phyloP scores from a whole-genome alignment of 2,113 vertebrate species.

The Ciconia maguari region DNA sequence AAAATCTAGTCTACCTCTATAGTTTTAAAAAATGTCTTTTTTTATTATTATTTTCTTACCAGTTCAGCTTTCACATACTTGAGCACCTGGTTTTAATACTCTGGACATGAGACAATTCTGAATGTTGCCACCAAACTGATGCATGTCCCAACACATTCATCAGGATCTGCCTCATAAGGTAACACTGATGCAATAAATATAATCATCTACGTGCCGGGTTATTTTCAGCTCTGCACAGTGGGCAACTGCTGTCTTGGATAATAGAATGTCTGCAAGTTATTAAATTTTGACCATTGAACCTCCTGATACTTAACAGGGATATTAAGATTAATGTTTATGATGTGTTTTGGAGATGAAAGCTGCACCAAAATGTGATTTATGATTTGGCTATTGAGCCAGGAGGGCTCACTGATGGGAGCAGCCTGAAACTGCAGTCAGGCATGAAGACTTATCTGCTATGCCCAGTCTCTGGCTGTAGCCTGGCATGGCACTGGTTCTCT shows the following conservation, averaged over 20 bases:
- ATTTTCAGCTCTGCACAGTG: not conserved
- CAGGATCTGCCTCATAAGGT: not conserved
- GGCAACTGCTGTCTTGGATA: not conserved
- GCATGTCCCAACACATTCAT: not conserved
- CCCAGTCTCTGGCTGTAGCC: not conserved
- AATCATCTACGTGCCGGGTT: not conserved
- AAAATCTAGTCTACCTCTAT: not conserved
- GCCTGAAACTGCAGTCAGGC: not conserved
- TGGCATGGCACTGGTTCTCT: not conserved
- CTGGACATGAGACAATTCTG: not conserved
- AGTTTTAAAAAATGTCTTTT: accelerated
- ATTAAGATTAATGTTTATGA: not conserved
- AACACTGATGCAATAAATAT: not conserved
- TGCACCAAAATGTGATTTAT: not conserved
- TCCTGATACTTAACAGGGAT: not conserved
- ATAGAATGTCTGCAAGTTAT: not conserved
- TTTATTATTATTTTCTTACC: not conserved
- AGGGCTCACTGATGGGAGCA: not conserved
- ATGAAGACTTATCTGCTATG: not conserved
- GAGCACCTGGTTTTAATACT: not conserved
- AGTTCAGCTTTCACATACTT: not conserved
- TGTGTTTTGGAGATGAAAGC: conserved; percentile 19
- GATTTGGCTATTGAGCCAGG: not conserved
- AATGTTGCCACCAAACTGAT: not conserved
- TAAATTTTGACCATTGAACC: conserved; percentile 1